Base-by-base conservation (phyloP, 2,888 invertebrate species). In the Zelleria hepariella region DNA sequence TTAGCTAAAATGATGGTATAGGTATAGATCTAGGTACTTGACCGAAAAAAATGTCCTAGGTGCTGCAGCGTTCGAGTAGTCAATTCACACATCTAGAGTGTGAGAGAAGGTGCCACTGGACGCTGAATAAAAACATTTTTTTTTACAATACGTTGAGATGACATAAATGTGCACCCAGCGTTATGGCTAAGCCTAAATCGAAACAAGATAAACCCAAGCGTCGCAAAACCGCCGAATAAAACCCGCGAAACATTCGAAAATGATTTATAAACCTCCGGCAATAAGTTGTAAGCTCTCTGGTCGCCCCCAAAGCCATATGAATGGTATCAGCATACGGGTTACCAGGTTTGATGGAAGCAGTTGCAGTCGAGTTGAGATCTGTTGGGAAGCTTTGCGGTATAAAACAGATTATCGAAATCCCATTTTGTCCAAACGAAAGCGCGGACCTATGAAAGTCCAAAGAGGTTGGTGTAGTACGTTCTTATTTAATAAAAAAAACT, bases 341-440 rank as follows among this genome's bases (percentile, higher is more conserved):
- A 49, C 49, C 49, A 49, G 49, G 20, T 1, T 7, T n/a, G n/a
- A 18, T 49, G 6, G 18, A 4, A 49, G 2, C 8, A n/a, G 7
- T 49, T 27, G 21, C 4, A 32, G 27, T 18, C 21, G 18, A 49
- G 20, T 32, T n/a, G n/a, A n/a, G 55, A 23, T 57, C 47, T 48
- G 48, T 77, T 68, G 75, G 74, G 73, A 76, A 75, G 78, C 74
- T 79, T 76, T 71, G 75, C 69, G 74, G 75, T 69, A 74, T 76
- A 81, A 83, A 85, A 84, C 81, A 84, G 82, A 82, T 85, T 84
- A 86, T 82, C 78, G 75, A 74, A 78, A 80, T 74, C 63, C 73
- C 74, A 72, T 75, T 78, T 78, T 75, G 70, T 73, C 78, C 73
- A 71, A 66, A 57, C 51, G n/a, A n/a, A n/a, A n/a, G n/a, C n/a